phyloP scores from a whole-genome alignment of 2,888 invertebrate species.

The Brenthis ino region DNA sequence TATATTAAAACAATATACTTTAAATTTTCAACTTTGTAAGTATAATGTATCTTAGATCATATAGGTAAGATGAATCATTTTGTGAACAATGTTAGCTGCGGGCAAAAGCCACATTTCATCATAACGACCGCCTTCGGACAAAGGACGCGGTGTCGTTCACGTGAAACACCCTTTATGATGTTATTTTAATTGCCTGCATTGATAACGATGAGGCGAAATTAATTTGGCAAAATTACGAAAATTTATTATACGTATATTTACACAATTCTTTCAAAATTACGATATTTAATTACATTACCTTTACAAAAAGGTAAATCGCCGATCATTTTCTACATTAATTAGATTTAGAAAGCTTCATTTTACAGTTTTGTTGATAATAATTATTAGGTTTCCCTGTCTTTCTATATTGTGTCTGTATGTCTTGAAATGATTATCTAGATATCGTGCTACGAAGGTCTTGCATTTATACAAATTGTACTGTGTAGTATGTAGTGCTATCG shows the following conservation, averaged over 20 bases:
- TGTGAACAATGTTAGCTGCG: constrained; percentile 33
- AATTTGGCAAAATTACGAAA: constrained; percentile 13
- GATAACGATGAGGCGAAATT: constrained; percentile 14
- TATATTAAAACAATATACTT: background rate
- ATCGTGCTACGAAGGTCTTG: no score
- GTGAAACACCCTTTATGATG: constrained; percentile 35
- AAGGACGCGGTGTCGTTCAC: constrained; percentile 39
- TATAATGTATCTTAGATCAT: constrained; percentile 20
- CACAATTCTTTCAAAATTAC: no score
- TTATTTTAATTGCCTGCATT: constrained; percentile 32
- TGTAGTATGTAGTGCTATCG: no score
- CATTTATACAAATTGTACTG: no score
- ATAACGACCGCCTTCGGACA: constrained; percentile 40
- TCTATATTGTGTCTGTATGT: no score
- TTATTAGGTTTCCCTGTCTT: no score
- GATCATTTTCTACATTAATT: no score
- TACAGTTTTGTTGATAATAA: no score
- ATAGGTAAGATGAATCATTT: constrained; percentile 36
- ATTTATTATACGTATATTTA: background rate
- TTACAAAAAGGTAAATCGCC: no score
- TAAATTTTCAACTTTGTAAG: constrained; percentile 11
- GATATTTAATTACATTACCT: no score
- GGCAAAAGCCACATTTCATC: constrained; percentile 37
- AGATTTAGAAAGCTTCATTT: no score
- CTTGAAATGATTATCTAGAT: no score